A percentile compares a stretch with the other conserved stretches of the same genome.
Conservation (phyloP, 2,113 vertebrate species). For the Pao palembangensis region DNA sequence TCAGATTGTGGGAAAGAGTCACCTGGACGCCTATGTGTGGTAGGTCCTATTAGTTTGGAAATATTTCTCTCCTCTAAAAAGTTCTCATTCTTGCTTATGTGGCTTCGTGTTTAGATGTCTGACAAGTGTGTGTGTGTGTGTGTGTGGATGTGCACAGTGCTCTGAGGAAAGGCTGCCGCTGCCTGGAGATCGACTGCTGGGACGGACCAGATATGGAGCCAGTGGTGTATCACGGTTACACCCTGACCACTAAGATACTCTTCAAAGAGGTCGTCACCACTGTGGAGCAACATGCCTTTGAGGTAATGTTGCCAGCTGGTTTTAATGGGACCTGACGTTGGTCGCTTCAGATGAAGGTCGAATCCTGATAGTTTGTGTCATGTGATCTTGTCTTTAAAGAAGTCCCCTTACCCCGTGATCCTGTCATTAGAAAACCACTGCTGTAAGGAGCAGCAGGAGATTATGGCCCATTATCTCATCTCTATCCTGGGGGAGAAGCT, state of each 20-base stretch:
- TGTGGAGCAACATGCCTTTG: slow-evolving; percentile 81
- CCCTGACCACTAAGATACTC: slow-evolving; percentile 82
- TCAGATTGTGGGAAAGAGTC: slow-evolving; percentile 73
- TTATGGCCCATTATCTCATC: slow-evolving; percentile 77
- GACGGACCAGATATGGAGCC: slow-evolving; percentile 81
- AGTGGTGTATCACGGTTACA: slow-evolving; percentile 84
- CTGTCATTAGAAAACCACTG: slow-evolving; percentile 91
- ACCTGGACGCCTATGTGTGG: slow-evolving; percentile 63
- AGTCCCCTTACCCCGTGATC: slow-evolving; percentile 83
- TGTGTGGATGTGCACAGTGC: slow-evolving; percentile 67
- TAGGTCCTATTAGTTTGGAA: slow-evolving; percentile 35
- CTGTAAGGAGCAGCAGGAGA: slow-evolving; percentile 78
- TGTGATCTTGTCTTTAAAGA: slow-evolving; percentile 59
- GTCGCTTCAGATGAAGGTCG: background rate
- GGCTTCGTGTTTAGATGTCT: background rate
- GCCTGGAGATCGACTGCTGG: slow-evolving; percentile 90
- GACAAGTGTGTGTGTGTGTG: slow-evolving; percentile 8
- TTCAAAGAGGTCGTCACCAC: slow-evolving; percentile 81
- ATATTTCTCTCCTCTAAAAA: slow-evolving; percentile 25
- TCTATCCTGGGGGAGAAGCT: slow-evolving; percentile 77
- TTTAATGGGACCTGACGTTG: too few species aligned
- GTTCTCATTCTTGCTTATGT: slow-evolving; percentile 9
- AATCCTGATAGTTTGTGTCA: background rate
- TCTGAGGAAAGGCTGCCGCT: slow-evolving; percentile 85
- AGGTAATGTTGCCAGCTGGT: slow-evolving; percentile 60